Evolutionary conservation across 2,888 invertebrate genomes (phyloP).

Genomic region (Neoitamus cyanurus): DNA sequence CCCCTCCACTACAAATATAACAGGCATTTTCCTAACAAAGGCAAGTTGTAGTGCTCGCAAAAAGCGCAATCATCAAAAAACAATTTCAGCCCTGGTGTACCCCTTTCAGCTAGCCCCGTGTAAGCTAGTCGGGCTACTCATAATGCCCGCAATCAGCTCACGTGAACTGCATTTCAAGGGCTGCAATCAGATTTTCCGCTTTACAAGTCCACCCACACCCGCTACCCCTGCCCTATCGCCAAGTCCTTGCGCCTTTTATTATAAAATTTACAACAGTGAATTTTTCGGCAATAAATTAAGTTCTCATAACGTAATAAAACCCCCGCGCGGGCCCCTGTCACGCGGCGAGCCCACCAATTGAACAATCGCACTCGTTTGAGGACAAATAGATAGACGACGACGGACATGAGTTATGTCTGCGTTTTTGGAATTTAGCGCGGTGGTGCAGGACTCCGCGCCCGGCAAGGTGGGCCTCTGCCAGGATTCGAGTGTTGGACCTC

Average conservation of each 20-base stretch:
- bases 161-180: conserved; percentile 45
- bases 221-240: not conserved
- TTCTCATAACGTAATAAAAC: conserved; percentile 65
- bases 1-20: not conserved
- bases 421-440: conserved; percentile 43
- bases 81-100: not conserved
- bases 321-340: conserved; percentile 59
- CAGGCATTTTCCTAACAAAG: not conserved
- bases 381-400: conserved; percentile 35
- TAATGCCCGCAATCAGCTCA: conserved; percentile 23
- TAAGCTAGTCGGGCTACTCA: conserved; percentile 1
- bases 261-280: conserved; percentile 49
- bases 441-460: not conserved
- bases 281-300: conserved; percentile 64
- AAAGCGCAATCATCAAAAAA: not conserved
- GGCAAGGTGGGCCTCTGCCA: not conserved
- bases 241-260: conserved; percentile 25
- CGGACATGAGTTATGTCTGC: conserved; percentile 45
- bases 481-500: not conserved
- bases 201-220: not conserved
- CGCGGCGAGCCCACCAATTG: conserved; percentile 58
- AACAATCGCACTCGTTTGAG: conserved; percentile 42
- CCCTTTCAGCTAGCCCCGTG: not conserved
- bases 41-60: not conserved
- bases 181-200: conserved; percentile 35